Evolutionary conservation across 2,888 invertebrate species (phyloP), one percentile per base, ranked within the genome.

Genomic region (Xestia sexstrigata): DNA sequence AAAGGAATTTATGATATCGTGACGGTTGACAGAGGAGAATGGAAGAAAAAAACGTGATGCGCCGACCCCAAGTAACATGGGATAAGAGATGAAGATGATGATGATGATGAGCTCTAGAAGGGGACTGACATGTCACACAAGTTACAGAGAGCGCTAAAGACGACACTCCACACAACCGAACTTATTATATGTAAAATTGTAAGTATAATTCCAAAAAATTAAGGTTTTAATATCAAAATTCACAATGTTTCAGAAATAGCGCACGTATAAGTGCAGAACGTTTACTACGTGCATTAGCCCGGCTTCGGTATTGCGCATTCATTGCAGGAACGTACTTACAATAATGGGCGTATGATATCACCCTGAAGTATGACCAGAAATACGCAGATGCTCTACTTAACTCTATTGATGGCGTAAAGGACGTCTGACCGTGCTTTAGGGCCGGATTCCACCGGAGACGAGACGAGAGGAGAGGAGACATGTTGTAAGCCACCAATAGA

Each of bases 161-260:
- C 55, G 13, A 5, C n/a, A 20, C 11, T 55, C 55, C 11, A n/a
- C 55, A 11, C 4, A 55, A 11, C 11, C 11, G 4, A 55, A 55
- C 11, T 1, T 55, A 35, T 35, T 35, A 2, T 35, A 35, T 35
- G 4, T 35, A 35, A 35, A 35, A 35, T 35, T 35, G 35, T 35
- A 35, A 23, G 52, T 23, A 13, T 4, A n/a, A 55, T 55, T n/a
- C n/a, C 11, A 55, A 55, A 52, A 52, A 23, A n/a, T n/a, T n/a
- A n/a, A n/a, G 52, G n/a, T n/a, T 58, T 58, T 26, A 58, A 58
- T 58, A 58, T 58, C 7, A 60, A 60, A 60, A 60, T 9, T 26
- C 66, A n/a, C 66, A 66, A 42, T 66, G 17, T 45, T 66, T 6
- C n/a, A n/a, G n/a, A 42, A n/a, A 63, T 62, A 63, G 13, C 63